Conservation (phyloP, 2,113 vertebrate genomes). For the Chlamydotis undulata region DNA sequence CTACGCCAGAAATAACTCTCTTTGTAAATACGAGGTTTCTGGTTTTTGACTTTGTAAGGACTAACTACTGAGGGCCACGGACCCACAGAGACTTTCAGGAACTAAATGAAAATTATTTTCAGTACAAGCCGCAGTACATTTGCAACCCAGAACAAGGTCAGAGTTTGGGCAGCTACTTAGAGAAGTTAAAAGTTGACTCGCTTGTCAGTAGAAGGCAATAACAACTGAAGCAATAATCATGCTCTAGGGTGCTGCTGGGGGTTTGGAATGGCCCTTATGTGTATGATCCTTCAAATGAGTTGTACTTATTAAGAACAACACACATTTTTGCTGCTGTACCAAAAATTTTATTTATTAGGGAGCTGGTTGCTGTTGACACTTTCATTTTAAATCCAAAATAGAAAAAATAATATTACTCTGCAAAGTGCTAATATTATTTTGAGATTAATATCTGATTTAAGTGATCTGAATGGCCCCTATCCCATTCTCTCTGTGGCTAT, state of each 20-base stretch:
- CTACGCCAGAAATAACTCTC: not conserved
- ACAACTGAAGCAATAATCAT: not conserved
- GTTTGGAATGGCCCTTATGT: not conserved
- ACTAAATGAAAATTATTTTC: not conserved
- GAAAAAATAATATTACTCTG: not conserved
- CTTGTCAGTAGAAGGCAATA: not conserved
- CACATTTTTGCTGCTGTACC: not conserved
- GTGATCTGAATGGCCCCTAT: not conserved
- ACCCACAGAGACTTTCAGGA: not conserved
- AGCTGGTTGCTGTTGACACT: not conserved
- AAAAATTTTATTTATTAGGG: not conserved
- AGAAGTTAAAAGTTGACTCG: not conserved
- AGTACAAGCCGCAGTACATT: not conserved
- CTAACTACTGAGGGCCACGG: fast-evolving
- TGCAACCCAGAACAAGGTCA: not conserved
- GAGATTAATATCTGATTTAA: not conserved
- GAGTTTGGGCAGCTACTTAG: not conserved
- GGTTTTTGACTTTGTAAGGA: not conserved
- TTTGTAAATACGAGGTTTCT: not conserved
- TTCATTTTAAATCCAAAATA: not conserved
- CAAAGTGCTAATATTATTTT: not conserved
- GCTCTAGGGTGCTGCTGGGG: not conserved
- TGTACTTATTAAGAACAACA: not conserved
- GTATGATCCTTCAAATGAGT: not conserved
- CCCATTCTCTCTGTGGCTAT: not conserved